Evolutionary conservation across 1,140 invertebrate genomes (phyloP).

Genomic region (Paralvinella palmiformis): DNA sequence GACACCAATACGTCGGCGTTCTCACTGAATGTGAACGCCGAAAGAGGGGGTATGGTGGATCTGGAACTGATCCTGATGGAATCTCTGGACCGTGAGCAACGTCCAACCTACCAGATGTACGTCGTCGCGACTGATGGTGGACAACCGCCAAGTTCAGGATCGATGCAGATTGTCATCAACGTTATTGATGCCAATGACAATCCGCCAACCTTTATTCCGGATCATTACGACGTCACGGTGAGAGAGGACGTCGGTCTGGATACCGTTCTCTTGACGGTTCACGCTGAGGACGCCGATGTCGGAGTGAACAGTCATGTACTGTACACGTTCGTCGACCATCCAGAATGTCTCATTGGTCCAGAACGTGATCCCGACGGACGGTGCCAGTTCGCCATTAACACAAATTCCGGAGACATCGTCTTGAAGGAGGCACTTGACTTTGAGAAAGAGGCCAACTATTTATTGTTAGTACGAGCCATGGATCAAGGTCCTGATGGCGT

Average conservation of each 20-base stretch:
- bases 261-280: constrained; percentile 7
- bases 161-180: constrained; percentile 9
- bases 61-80: constrained; percentile 15
- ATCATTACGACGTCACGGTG: constrained; percentile 11
- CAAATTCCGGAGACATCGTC: constrained; percentile 2
- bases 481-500: constrained; percentile 7
- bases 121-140: constrained; percentile 8
- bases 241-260: constrained; percentile 4
- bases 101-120: constrained; percentile 1
- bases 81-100: constrained; percentile 14
- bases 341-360: neutral
- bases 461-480: constrained; percentile 2
- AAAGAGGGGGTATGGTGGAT: constrained; percentile 2
- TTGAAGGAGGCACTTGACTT: constrained; percentile 7
- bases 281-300: constrained; percentile 14
- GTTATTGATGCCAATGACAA: constrained; percentile 21
- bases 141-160: neutral
- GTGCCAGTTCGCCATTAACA: constrained; percentile 11
- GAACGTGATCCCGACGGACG: constrained; percentile 5
- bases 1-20: neutral
- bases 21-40: neutral
- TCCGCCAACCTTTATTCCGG: constrained; percentile 7
- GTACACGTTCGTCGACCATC: constrained; percentile 5
- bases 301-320: constrained; percentile 11
- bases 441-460: constrained; percentile 7